Base-by-base conservation (phyloP, 2,888 invertebrate species). In the Tethea ocularis region DNA sequence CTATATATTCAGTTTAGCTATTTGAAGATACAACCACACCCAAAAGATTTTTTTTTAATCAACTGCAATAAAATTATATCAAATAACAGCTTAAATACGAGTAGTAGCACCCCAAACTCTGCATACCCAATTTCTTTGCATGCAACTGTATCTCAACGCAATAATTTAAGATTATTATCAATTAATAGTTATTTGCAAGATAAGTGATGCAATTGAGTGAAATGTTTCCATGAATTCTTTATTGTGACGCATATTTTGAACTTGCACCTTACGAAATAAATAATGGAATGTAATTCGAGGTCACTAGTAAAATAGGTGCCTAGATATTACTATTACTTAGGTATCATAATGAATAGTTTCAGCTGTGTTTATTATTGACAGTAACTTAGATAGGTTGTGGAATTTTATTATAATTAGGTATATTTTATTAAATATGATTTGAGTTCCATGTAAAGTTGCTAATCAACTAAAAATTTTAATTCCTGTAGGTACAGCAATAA, bases 201-300 rank as follows among this genome's bases (percentile, higher is more conserved):
- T 17, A 17, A 10, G n/a, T n/a, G n/a, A n/a, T n/a, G 41, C n/a
- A 41, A 41, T 41, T 41, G 17, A 17, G 41, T 41, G 17, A 41
- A 41, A 17, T 41, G 17, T 17, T 41, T 41, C 41, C 41, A 7
- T 2, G 36, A 38, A 38, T 38, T 38, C 36, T 15, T 38, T 38
- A 38, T 2, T 26, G 17, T 41, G 41, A 41, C 41, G 41, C 41
- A 41, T 41, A 17, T 41, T 17, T 41, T 41, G 41, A 41, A n/a
- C 41, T 41, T 58, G 36, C 24, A 58, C 57, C 33, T 24, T 60
- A 56, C 11, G 51, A 55, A 58, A 33, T 23, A 36, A 29, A 41
- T 17, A 17, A 7, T 7, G 41, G 41, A 41, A 8, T 41, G 15
- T n/a, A 41, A 41, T 41, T 41, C 4, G 36, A 36, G 36, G 36